Evolutionary conservation across 2,888 invertebrate genomes (phyloP), one percentile per base, ranked within the genome.

Genomic region (Metallyticus violacea): DNA sequence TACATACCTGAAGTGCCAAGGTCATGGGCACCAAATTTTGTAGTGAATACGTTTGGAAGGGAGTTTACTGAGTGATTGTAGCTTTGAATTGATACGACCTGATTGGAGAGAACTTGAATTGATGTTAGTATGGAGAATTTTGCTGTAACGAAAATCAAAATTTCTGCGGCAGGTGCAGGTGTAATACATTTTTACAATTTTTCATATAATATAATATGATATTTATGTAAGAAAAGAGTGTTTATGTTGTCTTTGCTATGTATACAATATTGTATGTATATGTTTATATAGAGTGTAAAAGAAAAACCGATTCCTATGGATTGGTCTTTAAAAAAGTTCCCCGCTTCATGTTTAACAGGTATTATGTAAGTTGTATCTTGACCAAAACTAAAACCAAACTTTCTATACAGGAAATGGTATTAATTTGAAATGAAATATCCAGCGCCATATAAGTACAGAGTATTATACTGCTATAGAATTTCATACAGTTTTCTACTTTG

Each of bases 131-230:
- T 82, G 79, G 77, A 77, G 77, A 22, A 7, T 77, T 83, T 80
- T 88, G 88, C 87, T 84, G 88, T 87, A 88, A 88, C 88, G 88
- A 88, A 85, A 88, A 88, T 88, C 88, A 88, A 88, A 88, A 88
- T 81, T 82, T 85, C 78, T 87, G 85, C 80, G 86, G 84, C 86
- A 86, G 86, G 85, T 87, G 87, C 85, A 86, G 86, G 84, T 88
- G 86, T 85, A 85, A 88, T 85, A 87, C 84, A 83, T 88, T 88
- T 87, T 87, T 86, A 88, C 83, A 83, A 87, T 86, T 88, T 87
- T 88, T 88, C 88, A 88, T 88, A 88, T 88, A 88, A 82, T 86
- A 86, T 86, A 79, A 83, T 82, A 87, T 87, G 77, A 88, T 87
- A 88, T 88, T 87, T 87, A 88, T 88, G 88, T 87, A 88, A 81